These are phyloP conservation scores for Dicyrtomina minuta DNA, from an alignment of 2,888 invertebrate genomes.

Conservation along the genomic window DNA sequence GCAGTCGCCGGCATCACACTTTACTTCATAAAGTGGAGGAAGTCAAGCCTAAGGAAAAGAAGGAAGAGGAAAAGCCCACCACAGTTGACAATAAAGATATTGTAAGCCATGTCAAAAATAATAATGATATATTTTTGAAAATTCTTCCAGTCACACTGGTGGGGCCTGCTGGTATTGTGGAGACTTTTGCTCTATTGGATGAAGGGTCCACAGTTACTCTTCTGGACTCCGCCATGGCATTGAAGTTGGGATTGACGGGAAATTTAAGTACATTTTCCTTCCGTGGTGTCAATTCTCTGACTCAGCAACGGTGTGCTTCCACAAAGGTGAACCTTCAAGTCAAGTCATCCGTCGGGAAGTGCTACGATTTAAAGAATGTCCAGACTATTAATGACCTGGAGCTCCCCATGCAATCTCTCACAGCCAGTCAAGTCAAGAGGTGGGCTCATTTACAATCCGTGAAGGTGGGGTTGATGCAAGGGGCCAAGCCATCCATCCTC, in stretches of 20 bases:
- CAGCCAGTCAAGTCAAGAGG: too few relatives aligned
- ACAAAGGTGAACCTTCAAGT: neutral
- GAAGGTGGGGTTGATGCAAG: too few relatives aligned
- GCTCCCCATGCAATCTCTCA: slow-evolving; percentile 20
- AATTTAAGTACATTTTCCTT: too few relatives aligned
- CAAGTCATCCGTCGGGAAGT: neutral
- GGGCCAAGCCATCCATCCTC: too few relatives aligned
- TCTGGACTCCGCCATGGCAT: slow-evolving; percentile 17
- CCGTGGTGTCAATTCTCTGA: too few relatives aligned
- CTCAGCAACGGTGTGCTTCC: too few relatives aligned
- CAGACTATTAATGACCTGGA: slow-evolving; percentile 11
- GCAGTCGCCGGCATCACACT: slow-evolving; percentile 6
- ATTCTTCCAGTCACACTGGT: slow-evolving; percentile 19
- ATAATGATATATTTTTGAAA: neutral
- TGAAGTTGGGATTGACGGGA: neutral
- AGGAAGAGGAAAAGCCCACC: too few relatives aligned
- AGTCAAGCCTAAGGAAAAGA: too few relatives aligned
- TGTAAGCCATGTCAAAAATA: too few relatives aligned
- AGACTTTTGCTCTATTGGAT: slow-evolving; percentile 28
- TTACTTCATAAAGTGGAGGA: slow-evolving; percentile 23
- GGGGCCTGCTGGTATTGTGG: neutral
- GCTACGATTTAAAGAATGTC: neutral
- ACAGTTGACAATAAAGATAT: too few relatives aligned
- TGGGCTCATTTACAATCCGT: too few relatives aligned
- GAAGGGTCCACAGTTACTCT: slow-evolving; percentile 22